Base-by-base conservation (phyloP, 1,140 invertebrate species). In the Drosophila trapezifrons region DNA sequence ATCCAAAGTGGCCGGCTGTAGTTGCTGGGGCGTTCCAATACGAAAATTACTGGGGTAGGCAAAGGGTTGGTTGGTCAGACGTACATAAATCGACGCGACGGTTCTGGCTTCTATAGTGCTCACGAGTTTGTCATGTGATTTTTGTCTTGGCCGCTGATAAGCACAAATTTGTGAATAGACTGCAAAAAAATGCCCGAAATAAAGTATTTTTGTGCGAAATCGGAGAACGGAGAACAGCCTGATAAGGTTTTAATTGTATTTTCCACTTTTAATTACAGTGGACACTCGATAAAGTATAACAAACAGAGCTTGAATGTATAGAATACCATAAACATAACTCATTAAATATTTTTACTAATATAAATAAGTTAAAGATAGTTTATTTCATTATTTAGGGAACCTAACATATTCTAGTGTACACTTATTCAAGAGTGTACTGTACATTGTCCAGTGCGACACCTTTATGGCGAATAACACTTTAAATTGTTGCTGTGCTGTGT, bases 41-140 rank as follows among this genome's bases (percentile, higher is more conserved):
- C 62, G 43, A 89, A 87, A 83, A 60, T 65, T 80, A 87, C 87
- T 87, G 83, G 80, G 83, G 83, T 87, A 87, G 83, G 83, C 84
- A 83, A 79, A 81, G 78, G 78, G 82, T 86, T 46, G 47, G 13
- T 15, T 46, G 49, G 40, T 40, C 63, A 43, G 51, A 20, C 17
- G 35, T 40, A 58, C 40, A 60, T 42, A 35, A 35, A 52, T 35
- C 12, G 49, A 35, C 27, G 13, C 40, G 13, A 20, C 37, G 15
- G 17, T 40, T 52, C 8, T 17, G 4, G 12, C 25, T 49, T 66
- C 35, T 51, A 20, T 13, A n/a, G 20, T 13, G 32, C 45, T 47
- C 77, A 65, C 73, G 77, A 67, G 47, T 56, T 81, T 51, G 59
- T 46, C 79, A 63, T 82, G 74, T 82, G 69, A 62, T 55, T 55